Evolutionary conservation across 2,113 vertebrate species (phyloP), one percentile per base, ranked within the genome.

Genomic region (Passer domesticus): DNA sequence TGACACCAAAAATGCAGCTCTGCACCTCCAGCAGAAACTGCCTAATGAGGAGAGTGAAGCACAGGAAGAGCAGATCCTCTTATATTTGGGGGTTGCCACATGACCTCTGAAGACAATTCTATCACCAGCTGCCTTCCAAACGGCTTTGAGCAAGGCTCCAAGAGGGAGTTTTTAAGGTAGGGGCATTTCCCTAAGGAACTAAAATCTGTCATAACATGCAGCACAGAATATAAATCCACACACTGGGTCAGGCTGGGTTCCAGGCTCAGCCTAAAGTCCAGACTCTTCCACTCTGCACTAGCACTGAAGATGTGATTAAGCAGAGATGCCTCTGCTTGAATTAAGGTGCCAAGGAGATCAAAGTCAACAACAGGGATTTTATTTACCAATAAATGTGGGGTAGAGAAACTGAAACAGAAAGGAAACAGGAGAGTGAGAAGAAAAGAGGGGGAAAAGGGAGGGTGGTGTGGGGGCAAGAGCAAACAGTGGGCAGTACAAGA

Each of bases 181-280:
- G 2, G 4, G 3, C 0, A 0, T 22, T 66, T 82, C 33, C 20
- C 41, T 31, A 53, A 50, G 41, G 41, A 80, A 6, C 9, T 2
- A 0, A 73, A 62, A 80, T 31, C 3, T 86, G 20, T 39, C 33
- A n/a, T n/a, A 20, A 76, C 35, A 24, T 68, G 23, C 13, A 39
- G 23, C 7, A 53, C 8, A 59, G 55, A 50, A 33, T 63, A 27
- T 8, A 25, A 52, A 88, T 46, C 13, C 41, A 56, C 13, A 30
- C 5, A 7, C 23, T 2, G 4, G 12, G 3, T 55, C 21, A 84
- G 35, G 4, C 7, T 91, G 12, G 5, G 37, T 37, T 44, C 37
- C 19, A 87, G 24, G 43, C 44, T 28, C 25, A 70, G 24, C 56
- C 19, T 44, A 2, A 83, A 25, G 13, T 52, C 22, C 53, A 89